These are phyloP conservation scores for Psylliodes chrysocephalus DNA, from an alignment of 2,888 invertebrate genomes.

Conservation along the genomic window DNA sequence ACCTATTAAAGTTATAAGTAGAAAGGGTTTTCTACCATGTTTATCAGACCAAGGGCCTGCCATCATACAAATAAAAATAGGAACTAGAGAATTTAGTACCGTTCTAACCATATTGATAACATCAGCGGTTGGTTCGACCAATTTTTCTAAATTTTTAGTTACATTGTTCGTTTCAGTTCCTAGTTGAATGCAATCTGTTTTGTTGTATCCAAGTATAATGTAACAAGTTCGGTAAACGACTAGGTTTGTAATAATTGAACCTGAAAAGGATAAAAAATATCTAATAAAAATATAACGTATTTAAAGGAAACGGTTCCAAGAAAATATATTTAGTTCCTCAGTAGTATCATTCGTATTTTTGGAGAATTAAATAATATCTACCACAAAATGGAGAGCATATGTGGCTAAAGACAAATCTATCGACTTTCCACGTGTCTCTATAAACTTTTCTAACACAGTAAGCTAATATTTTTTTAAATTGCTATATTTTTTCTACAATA, in stretches of 20 bases:
- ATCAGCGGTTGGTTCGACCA: conserved; percentile 75
- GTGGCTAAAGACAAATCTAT: too few relatives aligned
- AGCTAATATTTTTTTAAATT: too few relatives aligned
- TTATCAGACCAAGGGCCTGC: conserved; percentile 86
- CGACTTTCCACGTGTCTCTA: too few relatives aligned
- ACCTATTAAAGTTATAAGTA: conserved; percentile 69
- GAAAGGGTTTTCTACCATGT: conserved; percentile 78
- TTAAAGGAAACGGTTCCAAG: too few relatives aligned
- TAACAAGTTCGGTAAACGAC: conserved; percentile 77
- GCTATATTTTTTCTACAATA: too few relatives aligned
- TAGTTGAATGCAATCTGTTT: conserved; percentile 70
- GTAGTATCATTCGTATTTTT: too few relatives aligned
- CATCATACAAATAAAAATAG: conserved; percentile 76
- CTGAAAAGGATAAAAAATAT: conserved; percentile 25
- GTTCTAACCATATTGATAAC: conserved; percentile 72
- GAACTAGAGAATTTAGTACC: conserved; percentile 73
- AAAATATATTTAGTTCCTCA: too few relatives aligned
- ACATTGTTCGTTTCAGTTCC: conserved; percentile 67
- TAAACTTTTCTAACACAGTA: too few relatives aligned
- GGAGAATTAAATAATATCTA: too few relatives aligned
- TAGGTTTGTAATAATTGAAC: conserved; percentile 66
- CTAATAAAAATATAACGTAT: neutral
- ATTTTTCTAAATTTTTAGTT: conserved; percentile 64
- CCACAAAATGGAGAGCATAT: too few relatives aligned
- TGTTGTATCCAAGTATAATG: conserved; percentile 68